phyloP scores from a whole-genome alignment of 2,113 vertebrate genomes.

The Gymnorhina tibicen region DNA sequence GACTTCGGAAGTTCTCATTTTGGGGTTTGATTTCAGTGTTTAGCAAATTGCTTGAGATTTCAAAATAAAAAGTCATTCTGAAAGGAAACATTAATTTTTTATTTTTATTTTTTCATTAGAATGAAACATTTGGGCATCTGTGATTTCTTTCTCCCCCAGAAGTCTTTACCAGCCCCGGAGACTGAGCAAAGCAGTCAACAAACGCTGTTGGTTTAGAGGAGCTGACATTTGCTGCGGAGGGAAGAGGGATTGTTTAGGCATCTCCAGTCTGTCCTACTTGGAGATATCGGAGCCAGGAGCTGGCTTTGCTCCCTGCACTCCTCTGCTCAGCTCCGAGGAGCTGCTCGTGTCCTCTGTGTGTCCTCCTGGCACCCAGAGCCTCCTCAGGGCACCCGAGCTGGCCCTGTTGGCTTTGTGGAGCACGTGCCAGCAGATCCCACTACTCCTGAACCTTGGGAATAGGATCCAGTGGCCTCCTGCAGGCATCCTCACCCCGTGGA shows the following conservation, averaged over 20 bases:
- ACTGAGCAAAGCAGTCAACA: background rate
- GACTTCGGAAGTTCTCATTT: background rate
- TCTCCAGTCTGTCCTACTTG: background rate
- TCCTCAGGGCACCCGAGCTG: background rate
- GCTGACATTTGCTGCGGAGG: background rate
- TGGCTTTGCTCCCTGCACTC: background rate
- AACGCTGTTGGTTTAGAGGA: background rate
- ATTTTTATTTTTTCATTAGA: background rate
- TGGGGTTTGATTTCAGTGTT: background rate
- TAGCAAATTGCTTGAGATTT: background rate
- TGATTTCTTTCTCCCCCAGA: background rate
- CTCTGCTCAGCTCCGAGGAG: background rate
- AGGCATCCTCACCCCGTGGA: background rate
- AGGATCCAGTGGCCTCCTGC: background rate
- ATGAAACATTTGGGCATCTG: background rate
- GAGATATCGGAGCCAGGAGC: background rate
- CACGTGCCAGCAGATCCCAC: rapidly evolving
- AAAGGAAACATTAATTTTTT: background rate
- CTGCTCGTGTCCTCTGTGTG: background rate
- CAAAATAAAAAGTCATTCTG: background rate
- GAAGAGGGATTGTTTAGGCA: background rate
- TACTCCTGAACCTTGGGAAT: background rate
- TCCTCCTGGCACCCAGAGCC: background rate
- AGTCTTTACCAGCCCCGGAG: background rate
- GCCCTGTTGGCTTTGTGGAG: background rate